Base-by-base conservation (phyloP, 2,113 vertebrate species). In the Rhinolophus ferrumequinum region DNA sequence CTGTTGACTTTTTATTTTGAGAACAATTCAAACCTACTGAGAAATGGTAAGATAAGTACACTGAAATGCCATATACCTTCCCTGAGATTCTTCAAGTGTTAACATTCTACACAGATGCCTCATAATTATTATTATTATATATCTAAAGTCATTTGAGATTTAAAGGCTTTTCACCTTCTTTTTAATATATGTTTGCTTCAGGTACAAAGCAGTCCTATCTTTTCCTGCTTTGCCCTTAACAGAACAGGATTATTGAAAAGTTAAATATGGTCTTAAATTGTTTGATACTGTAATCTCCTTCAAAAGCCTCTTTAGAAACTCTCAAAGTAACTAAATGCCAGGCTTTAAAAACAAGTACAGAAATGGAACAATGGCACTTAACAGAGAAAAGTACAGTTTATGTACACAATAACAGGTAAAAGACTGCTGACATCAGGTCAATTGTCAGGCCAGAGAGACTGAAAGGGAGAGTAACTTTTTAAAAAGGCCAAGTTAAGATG, bases 221-320 rank as follows among this genome's bases (percentile, higher is more conserved):
- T 85, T 93, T 58, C 24, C 38, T 47, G 16, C n/a, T 93, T 77
- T 92, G 14, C 28, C 54, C 38, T 84, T 73, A 80, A 76, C n/a
- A 70, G 15, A 87, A 8, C 14, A 93, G 11, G n/a, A 93, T 41
- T 58, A 56, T 2, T 95, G n/a, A 52, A 75, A 84, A 80, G 52
- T 60, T 84, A 80, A 90, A 81, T 30, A 47, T 26, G 16, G 47
- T 54, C 64, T 75, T 79, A 50, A 44, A 26, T 2, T 67, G 73
- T n/a, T 90, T 96, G 95, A 58, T 93, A 77, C 26, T 82, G 22
- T 18, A 72, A 6, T 11, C 44, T 89, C 30, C 35, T 80, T 67
- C 26, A 90, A 90, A 80, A n/a, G 13, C 44, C 66, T 79, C 44
- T 82, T 93, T 72, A 92, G 84, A 94, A 94, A 73, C 41, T 77